Evolutionary conservation across 2,797 vertebrate genomes (phyloP).

Genomic region (Sebastes alutus): DNA sequence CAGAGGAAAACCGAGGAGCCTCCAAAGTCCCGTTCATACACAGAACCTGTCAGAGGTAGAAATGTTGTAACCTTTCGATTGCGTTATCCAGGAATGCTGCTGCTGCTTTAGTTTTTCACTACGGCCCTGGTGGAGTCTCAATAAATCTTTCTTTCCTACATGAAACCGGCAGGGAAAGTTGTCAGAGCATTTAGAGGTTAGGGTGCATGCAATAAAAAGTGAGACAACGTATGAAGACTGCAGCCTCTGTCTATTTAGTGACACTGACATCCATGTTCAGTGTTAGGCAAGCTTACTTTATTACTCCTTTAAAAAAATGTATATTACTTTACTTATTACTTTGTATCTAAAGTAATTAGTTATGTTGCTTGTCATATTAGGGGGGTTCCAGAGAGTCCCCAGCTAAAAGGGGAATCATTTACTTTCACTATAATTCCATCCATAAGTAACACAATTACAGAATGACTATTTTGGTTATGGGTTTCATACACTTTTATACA

Average conservation of each 20-base stretch:
- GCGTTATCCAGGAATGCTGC: conserved; percentile 15
- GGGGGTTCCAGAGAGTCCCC: no score
- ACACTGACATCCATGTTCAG: background rate
- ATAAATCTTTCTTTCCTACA: background rate
- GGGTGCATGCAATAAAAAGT: background rate
- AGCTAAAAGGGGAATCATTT: no score
- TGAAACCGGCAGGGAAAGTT: background rate
- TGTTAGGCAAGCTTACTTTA: no score
- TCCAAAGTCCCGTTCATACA: conserved; percentile 13
- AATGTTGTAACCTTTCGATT: conserved; percentile 44
- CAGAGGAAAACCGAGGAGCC: conserved; percentile 22
- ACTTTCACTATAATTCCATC: no score
- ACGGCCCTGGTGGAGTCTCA: background rate
- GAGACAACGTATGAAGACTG: background rate
- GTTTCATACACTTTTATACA: no score
- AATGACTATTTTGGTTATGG: no score
- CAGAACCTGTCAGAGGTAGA: conserved; percentile 21
- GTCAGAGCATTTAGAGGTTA: background rate
- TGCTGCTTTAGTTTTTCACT: conserved; percentile 8
- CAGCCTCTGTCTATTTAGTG: background rate
- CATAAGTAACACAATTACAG: no score
- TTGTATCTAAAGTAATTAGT: no score
- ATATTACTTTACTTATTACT: no score
- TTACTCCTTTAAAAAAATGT: no score
- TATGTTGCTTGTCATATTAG: no score